Evolutionary conservation across 2,797 vertebrate species (phyloP).

Genomic region (Pipistrellus pygmaeus): DNA sequence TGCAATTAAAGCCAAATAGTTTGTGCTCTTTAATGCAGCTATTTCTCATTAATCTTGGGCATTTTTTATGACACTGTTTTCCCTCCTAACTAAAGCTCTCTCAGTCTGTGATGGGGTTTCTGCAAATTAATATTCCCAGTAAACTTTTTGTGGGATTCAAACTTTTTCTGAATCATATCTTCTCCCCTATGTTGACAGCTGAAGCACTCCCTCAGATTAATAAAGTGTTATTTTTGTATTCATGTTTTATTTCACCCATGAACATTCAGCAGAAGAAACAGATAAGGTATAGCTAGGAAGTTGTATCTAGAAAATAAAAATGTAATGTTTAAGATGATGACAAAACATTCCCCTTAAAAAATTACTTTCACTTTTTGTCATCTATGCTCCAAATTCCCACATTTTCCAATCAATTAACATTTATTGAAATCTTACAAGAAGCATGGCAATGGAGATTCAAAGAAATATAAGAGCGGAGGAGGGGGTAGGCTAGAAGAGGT

Average conservation of each 20-base stretch:
- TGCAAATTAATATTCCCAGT: slow-evolving; percentile 39
- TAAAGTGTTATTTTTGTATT: background rate
- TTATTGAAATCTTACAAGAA: background rate
- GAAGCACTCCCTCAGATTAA: background rate
- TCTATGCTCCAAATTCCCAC: background rate
- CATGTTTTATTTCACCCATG: background rate
- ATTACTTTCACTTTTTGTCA: slow-evolving; percentile 5
- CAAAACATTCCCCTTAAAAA: background rate
- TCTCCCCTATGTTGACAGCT: background rate
- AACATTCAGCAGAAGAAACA: slow-evolving; percentile 28
- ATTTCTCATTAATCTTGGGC: slow-evolving; percentile 59
- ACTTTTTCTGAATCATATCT: slow-evolving; percentile 10
- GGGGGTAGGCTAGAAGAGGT: too few relatives aligned
- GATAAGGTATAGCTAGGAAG: background rate
- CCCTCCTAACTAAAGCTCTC: slow-evolving; percentile 34
- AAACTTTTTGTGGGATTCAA: slow-evolving; percentile 5
- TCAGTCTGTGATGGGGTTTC: background rate
- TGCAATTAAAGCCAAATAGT: slow-evolving; percentile 64
- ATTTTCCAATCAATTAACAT: background rate
- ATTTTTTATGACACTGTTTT: background rate
- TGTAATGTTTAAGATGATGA: slow-evolving; percentile 9
- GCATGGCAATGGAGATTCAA: background rate
- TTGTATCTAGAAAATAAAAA: slow-evolving; percentile 30
- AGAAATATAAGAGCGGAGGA: background rate
- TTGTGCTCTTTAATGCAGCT: slow-evolving; percentile 55